phyloP scores from a whole-genome alignment of 1,140 invertebrate genomes.

The Drosophila leontia region DNA sequence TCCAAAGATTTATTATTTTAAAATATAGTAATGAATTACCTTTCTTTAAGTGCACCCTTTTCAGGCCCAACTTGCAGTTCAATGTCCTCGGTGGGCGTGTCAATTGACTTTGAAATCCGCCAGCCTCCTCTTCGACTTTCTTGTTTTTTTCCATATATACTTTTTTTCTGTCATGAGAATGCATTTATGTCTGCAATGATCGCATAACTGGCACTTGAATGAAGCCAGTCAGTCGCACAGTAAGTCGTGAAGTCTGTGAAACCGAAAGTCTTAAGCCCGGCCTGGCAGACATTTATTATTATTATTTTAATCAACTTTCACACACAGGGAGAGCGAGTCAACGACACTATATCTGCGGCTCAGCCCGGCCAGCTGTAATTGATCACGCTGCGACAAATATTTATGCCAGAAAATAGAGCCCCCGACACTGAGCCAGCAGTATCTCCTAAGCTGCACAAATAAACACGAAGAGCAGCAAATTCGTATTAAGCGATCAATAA shows the following conservation, averaged over 20 bases:
- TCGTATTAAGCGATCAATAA: constrained; percentile 83
- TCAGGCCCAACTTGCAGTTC: constrained; percentile 44
- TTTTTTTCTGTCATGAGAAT: constrained; percentile 38
- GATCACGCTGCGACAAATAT: constrained; percentile 63
- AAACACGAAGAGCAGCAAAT: constrained; percentile 59
- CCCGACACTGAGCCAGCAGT: constrained; percentile 41
- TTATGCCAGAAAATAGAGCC: constrained; percentile 40
- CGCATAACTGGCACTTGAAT: constrained; percentile 44
- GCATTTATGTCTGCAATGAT: constrained; percentile 52
- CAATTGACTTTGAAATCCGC: constrained; percentile 63
- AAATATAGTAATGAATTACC: background rate
- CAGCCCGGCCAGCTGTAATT: constrained; percentile 50
- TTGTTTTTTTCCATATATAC: constrained; percentile 29
- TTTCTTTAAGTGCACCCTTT: constrained; percentile 13
- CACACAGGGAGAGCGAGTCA: constrained; percentile 31
- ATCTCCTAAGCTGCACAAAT: constrained; percentile 69
- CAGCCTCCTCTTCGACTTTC: constrained; percentile 25
- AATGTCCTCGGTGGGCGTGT: constrained; percentile 64
- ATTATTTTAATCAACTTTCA: constrained; percentile 54
- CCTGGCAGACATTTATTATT: constrained; percentile 21
- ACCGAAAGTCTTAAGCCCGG: constrained; percentile 52
- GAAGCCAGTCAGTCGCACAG: constrained; percentile 33
- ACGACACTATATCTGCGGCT: constrained; percentile 27
- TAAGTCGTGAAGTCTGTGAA: constrained; percentile 27
- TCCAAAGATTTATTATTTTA: too few species aligned